Evolutionary conservation across 2,113 vertebrate species (phyloP), one percentile per base, ranked within the genome.

Genomic region (Lepisosteus osseus): DNA sequence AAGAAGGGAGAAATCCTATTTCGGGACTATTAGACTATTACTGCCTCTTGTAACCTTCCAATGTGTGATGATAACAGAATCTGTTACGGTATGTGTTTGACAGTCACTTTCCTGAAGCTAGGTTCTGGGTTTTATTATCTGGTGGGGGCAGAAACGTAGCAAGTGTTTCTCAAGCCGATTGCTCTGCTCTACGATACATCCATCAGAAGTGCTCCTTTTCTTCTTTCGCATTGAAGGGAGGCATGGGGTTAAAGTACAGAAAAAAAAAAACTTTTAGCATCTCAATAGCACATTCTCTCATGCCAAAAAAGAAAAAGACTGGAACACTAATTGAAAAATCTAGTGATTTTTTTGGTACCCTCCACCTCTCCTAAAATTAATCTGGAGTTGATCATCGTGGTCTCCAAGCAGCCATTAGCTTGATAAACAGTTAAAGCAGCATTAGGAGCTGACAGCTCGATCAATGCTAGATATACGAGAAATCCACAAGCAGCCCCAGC

Each of bases 381-480:
- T 73, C 70, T 68, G 47, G 84, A 89, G 87, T 83, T 82, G 87
- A 86, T 82, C 85, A 83, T 88, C 87, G 70, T 7, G 43, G 80
- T 82, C 84, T 87, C 82, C 65, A 84, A 81, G 65, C 80, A 68
- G 68, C 86, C 90, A 88, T 91, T 90, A 92, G 77, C 68, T 89
- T 94, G 92, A 94, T 83, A 89, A 94, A 92, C 90, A 88, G 91
- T 89, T 84, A 75, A 84, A 87, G 86, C 84, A 88, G 88, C 88
- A 92, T 91, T 89, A 92, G 84, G 84, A 76, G 71, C 84, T 89
- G 91, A 89, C 90, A 85, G 70, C 61, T 74, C 84, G 90, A 94
- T 95, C 93, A 92, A 94, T 94, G 89, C 82, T 78, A 85, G 82
- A 79, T 85, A 86, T 87, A 93, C 89, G 92, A 94, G 90, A 83